Evolutionary conservation across 1,140 invertebrate genomes (phyloP).

Genomic region (Meloidogyne hapla): DNA sequence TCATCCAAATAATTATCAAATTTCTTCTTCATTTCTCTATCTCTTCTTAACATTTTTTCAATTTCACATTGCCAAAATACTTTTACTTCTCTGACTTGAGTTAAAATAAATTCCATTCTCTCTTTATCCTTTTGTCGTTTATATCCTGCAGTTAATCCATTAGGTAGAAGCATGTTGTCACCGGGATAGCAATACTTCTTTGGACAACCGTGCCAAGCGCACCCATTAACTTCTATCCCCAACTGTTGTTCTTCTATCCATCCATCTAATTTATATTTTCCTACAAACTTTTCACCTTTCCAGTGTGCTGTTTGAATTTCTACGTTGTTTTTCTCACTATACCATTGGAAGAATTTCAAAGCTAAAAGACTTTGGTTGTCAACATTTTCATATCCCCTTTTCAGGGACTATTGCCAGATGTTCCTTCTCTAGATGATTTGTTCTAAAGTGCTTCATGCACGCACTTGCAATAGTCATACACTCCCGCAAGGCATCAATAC

Average conservation of each 20-base stretch:
- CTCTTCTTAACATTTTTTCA: background rate
- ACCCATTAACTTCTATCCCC: conserved; percentile 18
- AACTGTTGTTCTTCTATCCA: background rate
- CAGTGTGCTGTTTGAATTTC: conserved; percentile 6
- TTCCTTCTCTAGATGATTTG: background rate
- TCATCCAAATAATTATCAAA: conserved; percentile 9
- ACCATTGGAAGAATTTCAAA: conserved; percentile 18
- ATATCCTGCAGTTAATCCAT: background rate
- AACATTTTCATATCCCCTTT: background rate
- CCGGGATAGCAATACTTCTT: background rate
- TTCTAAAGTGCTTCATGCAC: conserved; percentile 1
- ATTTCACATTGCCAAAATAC: conserved; percentile 12
- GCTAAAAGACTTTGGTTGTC: conserved; percentile 16
- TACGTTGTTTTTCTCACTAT: conserved; percentile 8
- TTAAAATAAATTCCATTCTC: background rate
- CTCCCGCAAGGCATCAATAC: background rate
- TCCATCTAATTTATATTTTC: background rate
- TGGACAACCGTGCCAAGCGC: conserved; percentile 14
- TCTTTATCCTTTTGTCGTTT: background rate
- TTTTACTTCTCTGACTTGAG: background rate
- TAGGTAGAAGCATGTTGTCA: background rate
- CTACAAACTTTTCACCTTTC: background rate
- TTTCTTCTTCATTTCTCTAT: background rate
- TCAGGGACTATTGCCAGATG: conserved; percentile 1
- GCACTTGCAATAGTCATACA: conserved; percentile 12